Evolutionary conservation across 2,888 invertebrate species (phyloP).

Genomic region (Margaritifera margaritifera): DNA sequence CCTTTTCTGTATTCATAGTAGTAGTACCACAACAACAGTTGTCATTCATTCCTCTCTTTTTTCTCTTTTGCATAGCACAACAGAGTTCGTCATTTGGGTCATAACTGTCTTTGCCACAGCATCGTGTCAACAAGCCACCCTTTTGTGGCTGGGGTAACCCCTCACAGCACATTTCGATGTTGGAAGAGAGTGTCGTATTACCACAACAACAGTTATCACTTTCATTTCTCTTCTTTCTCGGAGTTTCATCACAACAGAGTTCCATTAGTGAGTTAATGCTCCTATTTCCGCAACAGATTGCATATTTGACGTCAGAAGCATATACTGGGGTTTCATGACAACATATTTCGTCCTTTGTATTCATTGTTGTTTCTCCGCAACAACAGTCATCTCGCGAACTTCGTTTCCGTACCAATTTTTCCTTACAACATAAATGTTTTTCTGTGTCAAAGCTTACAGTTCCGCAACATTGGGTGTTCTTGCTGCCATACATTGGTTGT

Average conservation of each 20-base stretch:
- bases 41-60: constrained; percentile 23
- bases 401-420: constrained; percentile 19
- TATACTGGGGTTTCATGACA: constrained; percentile 24
- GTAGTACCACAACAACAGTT: background rate
- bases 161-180: constrained; percentile 24
- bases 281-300: constrained; percentile 23
- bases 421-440: constrained; percentile 8
- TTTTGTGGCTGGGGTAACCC: constrained; percentile 19
- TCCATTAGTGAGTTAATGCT: constrained; percentile 25
- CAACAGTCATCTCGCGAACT: constrained; percentile 26
- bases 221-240: constrained; percentile 17
- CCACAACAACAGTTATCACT: constrained; percentile 34
- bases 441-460: no score
- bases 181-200: constrained; percentile 20
- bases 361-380: constrained; percentile 26
- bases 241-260: constrained; percentile 25
- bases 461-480: no score
- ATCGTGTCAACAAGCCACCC: constrained; percentile 23
- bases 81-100: constrained; percentile 24
- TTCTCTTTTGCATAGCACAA: constrained; percentile 17
- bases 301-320: constrained; percentile 14
- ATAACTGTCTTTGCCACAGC: constrained; percentile 25
- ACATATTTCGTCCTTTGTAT: constrained; percentile 29
- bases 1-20: no score
- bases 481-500: background rate